Base-by-base conservation (phyloP, 2,888 invertebrate genomes). In the Philaethria dido region DNA sequence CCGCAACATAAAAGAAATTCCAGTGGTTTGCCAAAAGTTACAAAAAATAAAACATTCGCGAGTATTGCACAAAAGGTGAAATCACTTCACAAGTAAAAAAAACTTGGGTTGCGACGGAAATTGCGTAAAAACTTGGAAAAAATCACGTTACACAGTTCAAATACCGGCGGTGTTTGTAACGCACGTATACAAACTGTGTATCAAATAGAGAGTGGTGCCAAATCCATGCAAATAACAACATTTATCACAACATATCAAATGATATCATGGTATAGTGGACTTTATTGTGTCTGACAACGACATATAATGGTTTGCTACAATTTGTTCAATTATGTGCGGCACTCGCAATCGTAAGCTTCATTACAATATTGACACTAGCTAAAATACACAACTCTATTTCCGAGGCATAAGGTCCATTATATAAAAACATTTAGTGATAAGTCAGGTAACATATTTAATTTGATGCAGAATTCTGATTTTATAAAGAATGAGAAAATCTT, bases 201-300 rank as follows among this genome's bases (percentile, higher is more conserved):
- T 71, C 69, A 61, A 69, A 70, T 68, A 57, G 69, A 73, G 72
- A 71, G 62, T 60, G 59, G 70, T 74, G 75, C 75, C 74, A 75
- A 76, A 73, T 71, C 72, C 65, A 60, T 62, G 59, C 63, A 69
- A 69, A 63, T 55, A 69, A 64, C 54, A 66, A 65, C 68, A 67
- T 42, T 68, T 67, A 69, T 68, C 65, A 69, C 59, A 66, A 57
- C 61, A 66, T 29, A 55, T 45, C 29, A 54, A 55, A 47, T 59
- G 33, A 18, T 33, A 33, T 62, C 42, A 68, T 33, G 44, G 61
- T 9, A 69, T 64, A 59, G 50, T 68, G 50, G 62, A 59, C 69
- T 70, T 57, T 69, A 73, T 68, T 48, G 4, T 50, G 20, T 22
- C 6, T 25, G 11, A 20, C 29, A 57, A 69, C 9, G 54, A 18